Evolutionary conservation across 2,113 vertebrate species (phyloP).

Genomic region (Trematomus loennbergii): DNA sequence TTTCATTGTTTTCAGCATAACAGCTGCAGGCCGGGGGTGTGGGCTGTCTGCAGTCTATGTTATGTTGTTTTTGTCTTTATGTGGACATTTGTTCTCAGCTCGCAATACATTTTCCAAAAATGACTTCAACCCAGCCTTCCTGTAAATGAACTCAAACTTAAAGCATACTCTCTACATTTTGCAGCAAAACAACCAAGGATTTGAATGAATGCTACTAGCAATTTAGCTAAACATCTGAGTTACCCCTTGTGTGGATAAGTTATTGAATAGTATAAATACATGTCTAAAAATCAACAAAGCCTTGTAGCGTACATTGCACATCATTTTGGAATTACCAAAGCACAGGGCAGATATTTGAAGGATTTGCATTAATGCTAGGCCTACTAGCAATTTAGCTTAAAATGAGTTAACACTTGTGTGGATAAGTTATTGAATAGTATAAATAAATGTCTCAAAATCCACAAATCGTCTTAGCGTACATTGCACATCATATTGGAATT

Average conservation of each 20-base stretch:
- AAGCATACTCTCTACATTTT: background rate
- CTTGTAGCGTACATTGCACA: background rate
- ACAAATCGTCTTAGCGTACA: background rate
- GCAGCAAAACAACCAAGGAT: background rate
- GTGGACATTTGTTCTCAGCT: background rate
- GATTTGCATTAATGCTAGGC: background rate
- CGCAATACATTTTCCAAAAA: background rate
- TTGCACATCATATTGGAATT: slow-evolving; percentile 10
- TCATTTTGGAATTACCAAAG: slow-evolving; percentile 20
- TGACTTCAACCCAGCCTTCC: background rate
- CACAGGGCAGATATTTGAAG: background rate
- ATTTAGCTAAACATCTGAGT: background rate
- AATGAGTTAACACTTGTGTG: background rate
- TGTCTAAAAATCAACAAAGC: background rate
- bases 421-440: background rate
- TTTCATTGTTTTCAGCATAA: too few relatives aligned
- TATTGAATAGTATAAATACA: background rate
- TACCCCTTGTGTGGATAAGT: background rate
- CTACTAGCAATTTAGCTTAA: background rate
- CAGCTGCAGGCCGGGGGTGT: too few relatives aligned
- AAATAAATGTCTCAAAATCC: background rate
- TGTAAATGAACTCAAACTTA: background rate
- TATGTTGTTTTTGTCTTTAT: too few relatives aligned
- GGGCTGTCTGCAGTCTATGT: too few relatives aligned
- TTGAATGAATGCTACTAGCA: background rate